Conservation (phyloP, 2,113 vertebrate species). For the Paradisaea rubra region DNA sequence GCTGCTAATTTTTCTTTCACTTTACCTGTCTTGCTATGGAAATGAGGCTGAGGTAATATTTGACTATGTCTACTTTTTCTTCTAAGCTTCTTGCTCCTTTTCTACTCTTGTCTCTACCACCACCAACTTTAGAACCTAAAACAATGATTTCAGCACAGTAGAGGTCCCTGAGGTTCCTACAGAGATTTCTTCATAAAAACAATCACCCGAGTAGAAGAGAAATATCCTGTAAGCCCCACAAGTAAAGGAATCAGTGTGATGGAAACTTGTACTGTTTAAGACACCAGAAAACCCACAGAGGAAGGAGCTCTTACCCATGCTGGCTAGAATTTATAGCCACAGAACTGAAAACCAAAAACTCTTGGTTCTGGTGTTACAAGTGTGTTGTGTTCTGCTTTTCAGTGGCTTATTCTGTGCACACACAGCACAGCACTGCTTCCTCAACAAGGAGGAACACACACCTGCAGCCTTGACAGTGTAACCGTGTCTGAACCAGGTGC, state of each 20-base stretch:
- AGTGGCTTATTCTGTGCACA: neutral
- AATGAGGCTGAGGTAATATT: neutral
- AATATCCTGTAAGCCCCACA: neutral
- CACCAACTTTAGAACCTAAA: neutral
- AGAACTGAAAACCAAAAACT: neutral
- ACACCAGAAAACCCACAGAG: neutral
- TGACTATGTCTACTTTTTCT: neutral
- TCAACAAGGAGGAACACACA: neutral
- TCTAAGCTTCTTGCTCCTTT: neutral
- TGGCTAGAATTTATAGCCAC: neutral
- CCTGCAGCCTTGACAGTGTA: neutral
- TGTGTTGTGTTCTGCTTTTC: neutral
- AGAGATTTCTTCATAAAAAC: neutral
- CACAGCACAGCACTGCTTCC: neutral
- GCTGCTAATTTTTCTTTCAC: neutral
- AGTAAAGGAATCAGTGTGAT: neutral
- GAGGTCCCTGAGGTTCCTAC: neutral
- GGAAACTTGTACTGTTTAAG: neutral
- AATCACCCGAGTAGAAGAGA: neutral
- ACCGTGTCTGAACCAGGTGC: neutral
- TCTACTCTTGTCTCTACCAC: neutral
- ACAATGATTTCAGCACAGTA: neutral
- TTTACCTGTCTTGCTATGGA: neutral
- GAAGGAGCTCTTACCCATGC: neutral
- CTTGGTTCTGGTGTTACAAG: neutral